A percentile compares a stretch with the other conserved stretches of the same genome.
phyloP scores from a whole-genome alignment of 2,888 invertebrate genomes.

The Lasioglossum calceatum region DNA sequence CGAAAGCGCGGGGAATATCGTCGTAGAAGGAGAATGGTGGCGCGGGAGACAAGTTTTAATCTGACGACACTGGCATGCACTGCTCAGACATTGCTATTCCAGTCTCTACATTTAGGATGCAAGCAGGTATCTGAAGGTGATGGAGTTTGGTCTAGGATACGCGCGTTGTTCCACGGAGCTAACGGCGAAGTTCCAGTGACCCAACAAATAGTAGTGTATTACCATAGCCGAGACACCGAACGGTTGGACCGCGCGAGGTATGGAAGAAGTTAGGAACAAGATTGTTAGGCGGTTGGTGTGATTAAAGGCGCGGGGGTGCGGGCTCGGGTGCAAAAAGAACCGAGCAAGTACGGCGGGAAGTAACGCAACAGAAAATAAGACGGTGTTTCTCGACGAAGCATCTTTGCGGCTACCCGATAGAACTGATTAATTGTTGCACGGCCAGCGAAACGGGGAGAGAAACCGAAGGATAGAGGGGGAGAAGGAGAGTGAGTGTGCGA shows the following conservation, averaged over 20 bases:
- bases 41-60: too few species aligned
- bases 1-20: too few species aligned
- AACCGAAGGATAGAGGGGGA: neutral
- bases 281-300: constrained; percentile 10
- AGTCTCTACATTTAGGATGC: neutral
- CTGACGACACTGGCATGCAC: neutral
- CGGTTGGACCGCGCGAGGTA: neutral
- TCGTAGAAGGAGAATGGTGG: too few species aligned
- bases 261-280: constrained; percentile 12
- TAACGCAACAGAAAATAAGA: neutral
- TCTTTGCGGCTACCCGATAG: neutral
- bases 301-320: neutral
- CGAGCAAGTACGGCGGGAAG: neutral
- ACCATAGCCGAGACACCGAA: constrained; percentile 1
- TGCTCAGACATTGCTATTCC: neutral
- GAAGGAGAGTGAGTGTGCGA: neutral
- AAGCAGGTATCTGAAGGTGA: neutral
- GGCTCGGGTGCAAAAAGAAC: neutral
- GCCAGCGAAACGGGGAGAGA: neutral
- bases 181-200: neutral
- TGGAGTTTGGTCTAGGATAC: neutral
- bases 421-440: constrained; percentile 19
- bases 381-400: neutral
- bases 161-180: neutral
- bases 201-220: neutral